Evolutionary conservation across 2,797 vertebrate species (phyloP), one percentile per base, ranked within the genome.

Genomic region (Cryptoblepharus egeriae): DNA sequence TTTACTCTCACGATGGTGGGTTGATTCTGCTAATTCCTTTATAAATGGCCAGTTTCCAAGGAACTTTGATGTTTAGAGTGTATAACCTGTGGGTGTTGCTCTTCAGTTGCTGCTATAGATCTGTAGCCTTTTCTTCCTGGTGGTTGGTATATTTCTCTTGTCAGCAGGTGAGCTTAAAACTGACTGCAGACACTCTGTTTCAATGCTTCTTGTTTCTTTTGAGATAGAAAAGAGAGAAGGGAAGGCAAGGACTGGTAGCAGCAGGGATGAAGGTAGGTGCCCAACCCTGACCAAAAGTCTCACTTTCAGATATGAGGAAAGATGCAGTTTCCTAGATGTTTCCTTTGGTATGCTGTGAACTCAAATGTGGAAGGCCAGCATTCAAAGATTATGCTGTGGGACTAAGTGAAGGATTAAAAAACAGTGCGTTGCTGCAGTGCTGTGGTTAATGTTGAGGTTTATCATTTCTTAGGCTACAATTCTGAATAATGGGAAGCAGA

Each of bases 111-210:
- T 24, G n/a, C 68, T 72, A 65, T 73, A 9, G 9, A 55, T 63
- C 76, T 72, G 52, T 42, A 37, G 20, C 69, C 37, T 85, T 80
- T 79, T 83, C 76, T 79, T 83, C 45, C 81, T 32, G 77, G 35
- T 72, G 52, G 65, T 87, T 74, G 45, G 75, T 60, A 55, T 22
- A 63, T 85, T 73, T 63, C 60, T 86, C 28, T 35, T 75, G 37
- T 77, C 52, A 61, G 78, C 49, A 83, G n/a, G 55, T 80, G 37
- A 10, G 52, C 76, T 78, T 78, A 61, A 32, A 69, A 52, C 3
- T 18, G 9, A 4, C 35, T 79, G 73, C 5, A 37, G 9, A 57
- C 7, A 45, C 49, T 18, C 71, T 26, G 39, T 67, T 75, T 75
- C 13, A 37, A 10, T 49, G 61, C 12, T 67, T 39, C 39, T 32